Percentiles rank a stretch among this genome's conserved stretches.
phyloP scores from a whole-genome alignment of 2,797 vertebrate genomes.

The Pseudocheirus occidentalis region DNA sequence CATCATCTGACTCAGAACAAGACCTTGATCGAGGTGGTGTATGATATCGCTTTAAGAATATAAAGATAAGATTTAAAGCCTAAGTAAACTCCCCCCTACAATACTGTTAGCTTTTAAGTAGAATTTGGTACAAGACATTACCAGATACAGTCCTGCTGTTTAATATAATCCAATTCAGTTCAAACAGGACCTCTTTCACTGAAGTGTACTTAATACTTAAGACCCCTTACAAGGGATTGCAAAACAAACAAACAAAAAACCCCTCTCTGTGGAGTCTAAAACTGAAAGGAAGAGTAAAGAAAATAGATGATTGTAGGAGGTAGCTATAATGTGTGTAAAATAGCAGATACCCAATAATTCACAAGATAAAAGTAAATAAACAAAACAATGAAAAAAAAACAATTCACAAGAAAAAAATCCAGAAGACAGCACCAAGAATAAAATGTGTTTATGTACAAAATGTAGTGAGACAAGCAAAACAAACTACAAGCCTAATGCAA shows the following conservation, averaged over 20 bases:
- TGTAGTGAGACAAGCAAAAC: not conserved
- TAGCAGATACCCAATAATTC: not conserved
- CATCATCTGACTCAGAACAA: slow-evolving; percentile 92
- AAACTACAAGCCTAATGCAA: not conserved
- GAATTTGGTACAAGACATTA: slow-evolving; percentile 8
- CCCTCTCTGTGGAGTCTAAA: not conserved
- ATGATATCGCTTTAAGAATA: slow-evolving; percentile 91
- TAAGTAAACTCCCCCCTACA: slow-evolving; percentile 8
- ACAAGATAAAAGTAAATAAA: not conserved
- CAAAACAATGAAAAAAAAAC: not conserved
- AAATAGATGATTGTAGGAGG: not conserved
- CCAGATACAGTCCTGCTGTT: not conserved
- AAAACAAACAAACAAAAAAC: not conserved
- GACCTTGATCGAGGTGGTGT: slow-evolving; percentile 95
- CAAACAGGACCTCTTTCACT: not conserved
- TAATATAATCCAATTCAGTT: not conserved
- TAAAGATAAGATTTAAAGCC: slow-evolving; percentile 47
- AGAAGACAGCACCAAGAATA: not conserved
- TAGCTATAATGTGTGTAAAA: not conserved
- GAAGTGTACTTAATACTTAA: not conserved
- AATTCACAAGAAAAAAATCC: not conserved
- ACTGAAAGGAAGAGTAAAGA: not conserved
- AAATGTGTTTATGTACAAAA: not conserved
- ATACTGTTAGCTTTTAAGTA: not conserved
- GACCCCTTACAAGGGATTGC: not conserved